Conservation (phyloP, 2,113 vertebrate genomes). For the Aptenodytes forsteri region DNA sequence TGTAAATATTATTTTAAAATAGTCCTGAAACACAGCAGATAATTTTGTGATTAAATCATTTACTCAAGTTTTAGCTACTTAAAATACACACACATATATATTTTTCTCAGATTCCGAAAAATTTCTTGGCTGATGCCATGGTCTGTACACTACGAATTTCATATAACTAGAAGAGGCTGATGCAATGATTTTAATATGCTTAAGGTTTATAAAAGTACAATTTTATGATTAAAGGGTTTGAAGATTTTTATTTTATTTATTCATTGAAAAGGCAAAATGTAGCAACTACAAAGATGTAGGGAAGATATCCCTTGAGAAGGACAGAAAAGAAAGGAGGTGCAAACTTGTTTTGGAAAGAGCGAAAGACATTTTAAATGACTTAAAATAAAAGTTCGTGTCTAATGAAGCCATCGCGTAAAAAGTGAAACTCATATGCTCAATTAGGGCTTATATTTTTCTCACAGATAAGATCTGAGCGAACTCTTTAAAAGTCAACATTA, state of each 20-base stretch:
- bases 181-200: not conserved
- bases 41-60: not conserved
- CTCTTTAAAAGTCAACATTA: slow-evolving; percentile 84
- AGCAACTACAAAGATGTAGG: not conserved
- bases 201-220: not conserved
- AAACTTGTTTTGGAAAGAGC: not conserved
- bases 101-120: not conserved
- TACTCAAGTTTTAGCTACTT: not conserved
- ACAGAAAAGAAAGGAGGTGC: not conserved
- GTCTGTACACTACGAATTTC: not conserved
- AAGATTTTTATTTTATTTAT: not conserved
- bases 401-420: slow-evolving; percentile 41
- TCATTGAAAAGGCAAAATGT: not conserved
- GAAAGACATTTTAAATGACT: not conserved
- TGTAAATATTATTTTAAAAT: not conserved
- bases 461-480: slow-evolving; percentile 57
- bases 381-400: slow-evolving; percentile 22
- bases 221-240: not conserved
- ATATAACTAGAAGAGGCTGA: not conserved
- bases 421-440: slow-evolving; percentile 82
- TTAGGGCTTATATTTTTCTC: slow-evolving; percentile 78
- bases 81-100: not conserved
- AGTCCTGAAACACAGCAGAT: not conserved
- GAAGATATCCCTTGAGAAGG: not conserved
- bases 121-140: not conserved